phyloP scores from a whole-genome alignment of 2,797 vertebrate genomes.

The Coluber constrictor region DNA sequence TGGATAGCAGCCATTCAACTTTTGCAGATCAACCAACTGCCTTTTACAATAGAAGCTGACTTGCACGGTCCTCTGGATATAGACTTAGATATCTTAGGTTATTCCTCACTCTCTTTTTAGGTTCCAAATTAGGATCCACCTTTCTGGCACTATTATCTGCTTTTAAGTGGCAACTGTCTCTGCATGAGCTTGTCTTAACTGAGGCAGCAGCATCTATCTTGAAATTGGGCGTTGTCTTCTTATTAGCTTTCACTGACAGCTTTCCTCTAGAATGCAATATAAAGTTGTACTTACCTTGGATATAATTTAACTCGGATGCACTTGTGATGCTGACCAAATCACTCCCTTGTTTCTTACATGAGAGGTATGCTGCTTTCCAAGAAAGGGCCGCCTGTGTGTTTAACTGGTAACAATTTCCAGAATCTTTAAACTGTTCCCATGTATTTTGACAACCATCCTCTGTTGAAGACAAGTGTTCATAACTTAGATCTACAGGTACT shows the following conservation, averaged over 20 bases:
- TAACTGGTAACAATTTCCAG: slow-evolving; percentile 86
- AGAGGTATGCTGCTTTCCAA: slow-evolving; percentile 88
- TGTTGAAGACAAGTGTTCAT: slow-evolving; percentile 65
- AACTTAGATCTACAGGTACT: not conserved
- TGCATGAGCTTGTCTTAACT: not conserved
- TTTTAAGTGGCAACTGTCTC: not conserved
- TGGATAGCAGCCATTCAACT: not conserved
- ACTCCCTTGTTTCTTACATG: slow-evolving; percentile 88
- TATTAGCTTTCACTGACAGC: not conserved
- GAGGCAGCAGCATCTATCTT: not conserved
- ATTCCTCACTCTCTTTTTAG: not conserved
- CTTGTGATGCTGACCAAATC: slow-evolving; percentile 84
- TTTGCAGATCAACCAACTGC: not conserved
- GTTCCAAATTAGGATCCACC: not conserved
- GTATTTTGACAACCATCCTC: slow-evolving; percentile 81
- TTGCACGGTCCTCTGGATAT: not conserved
- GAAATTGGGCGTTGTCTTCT: too few relatives aligned
- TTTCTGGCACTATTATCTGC: not conserved
- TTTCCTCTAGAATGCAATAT: not conserved
- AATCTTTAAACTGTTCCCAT: slow-evolving; percentile 71
- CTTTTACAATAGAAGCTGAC: not conserved
- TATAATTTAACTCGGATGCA: slow-evolving; percentile 67
- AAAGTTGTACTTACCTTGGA: slow-evolving; percentile 70
- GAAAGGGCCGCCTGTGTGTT: slow-evolving; percentile 78
- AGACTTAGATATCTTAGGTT: not conserved